Conservation (phyloP, 2,888 invertebrate genomes). For the Drosophila mimetica region DNA sequence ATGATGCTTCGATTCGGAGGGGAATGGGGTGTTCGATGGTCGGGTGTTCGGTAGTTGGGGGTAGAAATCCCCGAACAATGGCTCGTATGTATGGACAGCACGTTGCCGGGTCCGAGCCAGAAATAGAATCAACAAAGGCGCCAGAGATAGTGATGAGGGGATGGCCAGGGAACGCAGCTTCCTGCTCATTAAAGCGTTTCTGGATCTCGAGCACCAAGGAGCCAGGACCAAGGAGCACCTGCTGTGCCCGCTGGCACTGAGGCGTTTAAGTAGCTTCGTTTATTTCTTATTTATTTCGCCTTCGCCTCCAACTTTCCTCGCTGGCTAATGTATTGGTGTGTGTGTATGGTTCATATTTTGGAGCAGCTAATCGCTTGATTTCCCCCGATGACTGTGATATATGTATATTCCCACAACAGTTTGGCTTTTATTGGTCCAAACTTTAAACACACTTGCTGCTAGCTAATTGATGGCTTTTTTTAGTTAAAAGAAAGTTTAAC, state of each 20-base stretch:
- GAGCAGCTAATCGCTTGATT: slow-evolving; percentile 10
- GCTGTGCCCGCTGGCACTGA: slow-evolving; percentile 52
- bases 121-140: slow-evolving; percentile 17
- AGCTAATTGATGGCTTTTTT: neutral
- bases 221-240: slow-evolving; percentile 37
- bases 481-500: neutral
- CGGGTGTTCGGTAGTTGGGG: neutral
- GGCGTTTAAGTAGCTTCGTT: slow-evolving; percentile 57
- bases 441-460: neutral
- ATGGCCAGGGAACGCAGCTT: slow-evolving; percentile 10
- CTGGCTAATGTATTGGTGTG: neutral
- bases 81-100: slow-evolving; percentile 41
- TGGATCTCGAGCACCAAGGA: slow-evolving; percentile 7
- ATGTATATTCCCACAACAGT: neutral
- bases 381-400: neutral
- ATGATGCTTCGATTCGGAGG: too few relatives aligned
- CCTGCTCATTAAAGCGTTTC: slow-evolving; percentile 43
- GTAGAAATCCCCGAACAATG: slow-evolving; percentile 17
- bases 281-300: slow-evolving; percentile 57
- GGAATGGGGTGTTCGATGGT: neutral
- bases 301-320: neutral
- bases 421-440: neutral
- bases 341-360: neutral
- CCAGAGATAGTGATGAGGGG: slow-evolving; percentile 1
- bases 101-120: slow-evolving; percentile 25